Evolutionary conservation across 2,888 invertebrate species (phyloP), one percentile per base, ranked within the genome.

Genomic region (Latrodectus elegans): DNA sequence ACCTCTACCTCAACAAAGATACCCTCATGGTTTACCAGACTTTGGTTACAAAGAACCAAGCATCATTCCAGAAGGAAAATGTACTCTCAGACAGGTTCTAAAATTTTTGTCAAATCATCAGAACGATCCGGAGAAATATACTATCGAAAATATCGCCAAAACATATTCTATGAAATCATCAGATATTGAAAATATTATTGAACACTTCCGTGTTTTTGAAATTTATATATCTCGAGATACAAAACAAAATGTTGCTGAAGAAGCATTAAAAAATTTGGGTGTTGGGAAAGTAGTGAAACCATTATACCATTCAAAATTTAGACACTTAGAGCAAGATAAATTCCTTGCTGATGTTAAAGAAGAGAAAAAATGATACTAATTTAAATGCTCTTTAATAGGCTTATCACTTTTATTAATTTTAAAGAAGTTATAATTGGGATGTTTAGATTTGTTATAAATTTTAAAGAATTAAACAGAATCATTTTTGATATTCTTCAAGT

Each of bases 101-200:
- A 80, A 79, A 51, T 88, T 88, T 67, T 83, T 88, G 17, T 51
- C 84, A 10, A 84, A 88, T 10, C 71, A 88, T 67, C 83, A 84
- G 53, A 76, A 79, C 60, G 88, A 88, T 17, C 84, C 84, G 2
- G n/a, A 51, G 1, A 53, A 17, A 4, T 60, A 82, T 26, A 38
- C 79, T 9, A 15, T 72, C 8, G 52, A 79, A 71, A 76, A 75
- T 38, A 88, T 88, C 12, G 84, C 88, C 2, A 51, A 80, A 55
- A n/a, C 22, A 11, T 75, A 76, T 70, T 75, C 52, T 9, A 79
- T 88, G 84, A 80, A 80, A 26, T 49, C 55, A 71, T 10, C 3
- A 11, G 84, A 88, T 65, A 51, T 88, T 0, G 75, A 84, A 55
- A 77, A 88, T 70, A 55, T 88, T 11, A 22, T 82, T 12, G 55